Conservation (phyloP, 2,888 invertebrate genomes). For the Acronicta aceris region DNA sequence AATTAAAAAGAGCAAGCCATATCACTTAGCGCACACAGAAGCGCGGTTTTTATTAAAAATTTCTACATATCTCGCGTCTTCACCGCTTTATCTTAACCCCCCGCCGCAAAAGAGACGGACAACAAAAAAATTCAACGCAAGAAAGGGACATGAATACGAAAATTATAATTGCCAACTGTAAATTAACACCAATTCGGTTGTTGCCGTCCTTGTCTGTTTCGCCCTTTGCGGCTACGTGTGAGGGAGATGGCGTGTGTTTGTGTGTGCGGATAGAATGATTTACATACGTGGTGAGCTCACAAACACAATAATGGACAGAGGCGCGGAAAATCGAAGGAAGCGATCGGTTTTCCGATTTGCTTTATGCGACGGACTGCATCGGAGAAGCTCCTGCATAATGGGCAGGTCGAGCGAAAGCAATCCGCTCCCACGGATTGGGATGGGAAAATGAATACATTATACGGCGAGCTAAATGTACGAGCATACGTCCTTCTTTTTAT, state of each 20-base stretch:
- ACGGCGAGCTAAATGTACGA: constrained; percentile 33
- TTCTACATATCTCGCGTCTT: constrained; percentile 88
- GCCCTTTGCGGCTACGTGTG: constrained; percentile 57
- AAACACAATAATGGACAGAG: constrained; percentile 84
- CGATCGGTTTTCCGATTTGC: constrained; percentile 80
- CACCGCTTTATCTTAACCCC: constrained; percentile 82
- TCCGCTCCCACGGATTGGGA: constrained; percentile 52
- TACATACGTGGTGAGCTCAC: constrained; percentile 83
- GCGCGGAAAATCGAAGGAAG: constrained; percentile 84
- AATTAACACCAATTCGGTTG: constrained; percentile 87
- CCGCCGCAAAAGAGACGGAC: constrained; percentile 76
- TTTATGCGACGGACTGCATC: constrained; percentile 69
- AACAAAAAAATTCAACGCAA: constrained; percentile 79
- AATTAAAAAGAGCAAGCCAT: constrained; percentile 89
- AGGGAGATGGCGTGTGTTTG: constrained; percentile 72
- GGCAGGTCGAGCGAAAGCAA: constrained; percentile 61
- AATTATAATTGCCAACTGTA: constrained; percentile 89
- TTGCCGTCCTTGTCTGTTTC: constrained; percentile 66
- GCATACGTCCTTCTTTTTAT: constrained; percentile 29
- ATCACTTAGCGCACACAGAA: constrained; percentile 89
- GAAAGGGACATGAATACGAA: constrained; percentile 84
- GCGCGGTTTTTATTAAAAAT: constrained; percentile 87
- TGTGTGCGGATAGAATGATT: constrained; percentile 79
- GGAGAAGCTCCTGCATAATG: constrained; percentile 73
- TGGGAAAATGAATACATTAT: constrained; percentile 62